Conservation (phyloP, 2,888 invertebrate species). For the Eupeodes latifasciatus region DNA sequence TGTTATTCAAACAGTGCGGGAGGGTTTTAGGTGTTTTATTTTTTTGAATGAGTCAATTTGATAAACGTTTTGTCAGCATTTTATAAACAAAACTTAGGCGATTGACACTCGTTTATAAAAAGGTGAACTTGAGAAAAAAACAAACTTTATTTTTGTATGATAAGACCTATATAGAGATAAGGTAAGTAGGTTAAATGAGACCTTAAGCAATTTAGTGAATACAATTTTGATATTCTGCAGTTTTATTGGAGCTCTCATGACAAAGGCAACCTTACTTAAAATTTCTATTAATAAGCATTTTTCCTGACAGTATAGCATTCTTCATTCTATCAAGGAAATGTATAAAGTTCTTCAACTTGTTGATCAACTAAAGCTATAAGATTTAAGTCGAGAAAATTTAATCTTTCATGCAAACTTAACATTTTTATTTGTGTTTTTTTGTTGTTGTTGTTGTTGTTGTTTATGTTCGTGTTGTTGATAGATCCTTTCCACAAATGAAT, state of each 20-base stretch:
- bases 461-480: constrained; percentile 11
- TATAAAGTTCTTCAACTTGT: background rate
- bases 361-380: background rate
- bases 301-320: background rate
- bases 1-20: constrained; percentile 22
- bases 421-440: background rate
- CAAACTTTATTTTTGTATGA: background rate
- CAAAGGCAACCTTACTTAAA: background rate
- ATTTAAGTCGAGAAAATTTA: constrained; percentile 27
- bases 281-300: background rate
- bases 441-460: background rate
- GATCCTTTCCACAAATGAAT: constrained; percentile 59
- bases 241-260: background rate
- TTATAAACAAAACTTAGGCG: constrained; percentile 15
- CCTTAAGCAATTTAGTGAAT: background rate
- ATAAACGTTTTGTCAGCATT: constrained; percentile 24
- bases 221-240: background rate
- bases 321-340: background rate
- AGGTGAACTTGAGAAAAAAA: constrained; percentile 23
- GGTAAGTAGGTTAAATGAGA: constrained; percentile 6
- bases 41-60: constrained; percentile 2
- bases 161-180: constrained; percentile 3
- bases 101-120: constrained; percentile 15
- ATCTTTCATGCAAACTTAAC: constrained; percentile 46
- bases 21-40: constrained; percentile 1